Evolutionary conservation across 2,797 vertebrate species (phyloP).

Genomic region (Sardinella longiceps): DNA sequence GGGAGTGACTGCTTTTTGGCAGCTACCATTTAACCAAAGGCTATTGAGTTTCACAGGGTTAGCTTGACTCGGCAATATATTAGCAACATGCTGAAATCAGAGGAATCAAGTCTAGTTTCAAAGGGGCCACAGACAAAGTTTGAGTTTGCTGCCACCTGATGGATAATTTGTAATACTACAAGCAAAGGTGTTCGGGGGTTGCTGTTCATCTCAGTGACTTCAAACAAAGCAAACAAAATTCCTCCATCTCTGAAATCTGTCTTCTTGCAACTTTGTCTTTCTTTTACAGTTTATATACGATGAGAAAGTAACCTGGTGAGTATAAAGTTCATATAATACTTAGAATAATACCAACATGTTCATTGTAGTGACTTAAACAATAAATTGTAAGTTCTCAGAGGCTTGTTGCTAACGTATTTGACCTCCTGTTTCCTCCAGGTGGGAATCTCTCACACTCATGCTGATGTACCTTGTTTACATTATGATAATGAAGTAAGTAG

Average conservation of each 20-base stretch:
- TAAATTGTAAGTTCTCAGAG: neutral
- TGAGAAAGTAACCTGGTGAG: conserved; percentile 94
- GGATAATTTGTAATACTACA: conserved; percentile 2
- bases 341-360: too few species aligned
- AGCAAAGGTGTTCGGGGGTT: neutral
- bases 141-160: conserved; percentile 50
- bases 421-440: conserved; percentile 73
- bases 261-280: conserved; percentile 24
- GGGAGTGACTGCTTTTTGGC: neutral
- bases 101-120: neutral
- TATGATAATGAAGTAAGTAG: conserved; percentile 96
- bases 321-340: conserved; percentile 38
- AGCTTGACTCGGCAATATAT: conserved; percentile 5
- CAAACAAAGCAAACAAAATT: neutral
- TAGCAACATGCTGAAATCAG: conserved; percentile 16
- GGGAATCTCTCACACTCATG: conserved; percentile 90
- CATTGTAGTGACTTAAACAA: neutral
- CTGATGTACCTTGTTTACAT: conserved; percentile 95
- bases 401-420: conserved; percentile 2
- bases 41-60: neutral
- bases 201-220: neutral
- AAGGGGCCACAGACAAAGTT: neutral
- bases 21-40: neutral
- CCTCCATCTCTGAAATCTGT: neutral
- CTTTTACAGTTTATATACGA: conserved; percentile 91